A percentile compares a stretch with the other conserved stretches of the same genome.
These are phyloP conservation scores for Eilema caniola DNA, from an alignment of 2,888 invertebrate genomes.

Conservation along the genomic window DNA sequence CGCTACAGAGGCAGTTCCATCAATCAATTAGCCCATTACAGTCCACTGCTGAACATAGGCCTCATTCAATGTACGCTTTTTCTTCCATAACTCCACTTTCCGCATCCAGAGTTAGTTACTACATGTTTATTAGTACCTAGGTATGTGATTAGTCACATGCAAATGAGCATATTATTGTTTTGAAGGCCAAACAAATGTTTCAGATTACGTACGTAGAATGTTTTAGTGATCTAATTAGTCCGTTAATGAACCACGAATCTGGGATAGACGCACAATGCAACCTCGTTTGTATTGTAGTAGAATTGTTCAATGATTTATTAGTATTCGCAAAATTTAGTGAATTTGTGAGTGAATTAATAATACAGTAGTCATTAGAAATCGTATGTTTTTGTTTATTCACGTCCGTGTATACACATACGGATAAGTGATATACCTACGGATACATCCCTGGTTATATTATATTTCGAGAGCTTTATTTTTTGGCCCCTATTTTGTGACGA, in stretches of 20 bases:
- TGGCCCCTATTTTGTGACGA: too few relatives aligned
- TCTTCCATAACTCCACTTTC: too few relatives aligned
- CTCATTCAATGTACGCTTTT: too few relatives aligned
- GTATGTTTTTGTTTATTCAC: background rate
- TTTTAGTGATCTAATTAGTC: slow-evolving; percentile 52
- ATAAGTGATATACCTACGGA: too few relatives aligned
- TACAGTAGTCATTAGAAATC: too few relatives aligned
- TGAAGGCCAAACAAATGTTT: slow-evolving; percentile 11
- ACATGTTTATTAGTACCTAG: background rate
- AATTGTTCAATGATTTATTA: background rate
- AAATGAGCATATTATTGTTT: background rate
- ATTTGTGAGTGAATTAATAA: too few relatives aligned
- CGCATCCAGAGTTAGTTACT: background rate
- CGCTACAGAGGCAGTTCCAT: too few relatives aligned
- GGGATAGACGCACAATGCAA: slow-evolving; percentile 21
- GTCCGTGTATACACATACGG: too few relatives aligned
- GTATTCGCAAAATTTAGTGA: background rate
- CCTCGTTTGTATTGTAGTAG: background rate
- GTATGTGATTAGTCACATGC: background rate
- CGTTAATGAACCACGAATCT: slow-evolving; percentile 50
- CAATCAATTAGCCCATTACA: too few relatives aligned
- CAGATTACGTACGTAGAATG: slow-evolving; percentile 14
- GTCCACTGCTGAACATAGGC: too few relatives aligned
- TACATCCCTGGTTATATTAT: too few relatives aligned
- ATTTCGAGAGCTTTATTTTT: too few relatives aligned